phyloP scores from a whole-genome alignment of 92 coral and sea anemone genomes.

The Actinostola sp. region DNA sequence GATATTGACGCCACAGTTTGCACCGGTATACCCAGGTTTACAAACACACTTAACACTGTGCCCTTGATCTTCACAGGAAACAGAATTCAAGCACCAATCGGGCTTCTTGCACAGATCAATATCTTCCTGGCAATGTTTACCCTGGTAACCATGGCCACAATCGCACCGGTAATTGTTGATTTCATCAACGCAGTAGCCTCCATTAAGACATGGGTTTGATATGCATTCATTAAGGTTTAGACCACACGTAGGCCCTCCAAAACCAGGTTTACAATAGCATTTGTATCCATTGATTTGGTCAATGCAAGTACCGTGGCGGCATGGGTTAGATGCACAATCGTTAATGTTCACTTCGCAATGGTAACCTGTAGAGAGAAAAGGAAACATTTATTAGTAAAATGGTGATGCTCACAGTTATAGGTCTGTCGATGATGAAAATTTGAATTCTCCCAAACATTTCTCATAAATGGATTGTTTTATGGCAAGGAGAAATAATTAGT shows the following conservation, averaged over 20 bases:
- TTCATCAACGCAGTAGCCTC: constrained; percentile 88
- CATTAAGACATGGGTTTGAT: constrained; percentile 86
- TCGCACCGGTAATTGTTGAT: constrained; percentile 83
- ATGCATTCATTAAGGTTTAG: constrained; percentile 83
- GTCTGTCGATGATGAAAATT: too few relatives aligned
- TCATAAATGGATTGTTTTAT: background rate
- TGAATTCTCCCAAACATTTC: background rate
- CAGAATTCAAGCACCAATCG: constrained; percentile 70
- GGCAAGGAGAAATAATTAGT: background rate
- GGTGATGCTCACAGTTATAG: background rate
- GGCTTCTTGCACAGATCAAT: constrained; percentile 88
- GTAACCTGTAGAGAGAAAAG: constrained; percentile 54
- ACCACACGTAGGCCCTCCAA: constrained; percentile 74
- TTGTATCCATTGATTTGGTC: constrained; percentile 81
- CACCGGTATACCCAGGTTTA: constrained; percentile 87
- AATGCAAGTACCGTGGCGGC: constrained; percentile 83
- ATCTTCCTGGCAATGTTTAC: constrained; percentile 81
- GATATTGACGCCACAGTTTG: constrained; percentile 90
- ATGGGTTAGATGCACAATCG: constrained; percentile 86
- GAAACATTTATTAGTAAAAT: background rate
- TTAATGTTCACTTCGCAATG: constrained; percentile 93
- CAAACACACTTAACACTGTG: constrained; percentile 82
- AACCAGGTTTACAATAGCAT: constrained; percentile 88
- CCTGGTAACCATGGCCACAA: constrained; percentile 88
- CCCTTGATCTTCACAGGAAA: constrained; percentile 83